Base-by-base conservation (phyloP, 2,113 vertebrate genomes). In the Elachura formosa region DNA sequence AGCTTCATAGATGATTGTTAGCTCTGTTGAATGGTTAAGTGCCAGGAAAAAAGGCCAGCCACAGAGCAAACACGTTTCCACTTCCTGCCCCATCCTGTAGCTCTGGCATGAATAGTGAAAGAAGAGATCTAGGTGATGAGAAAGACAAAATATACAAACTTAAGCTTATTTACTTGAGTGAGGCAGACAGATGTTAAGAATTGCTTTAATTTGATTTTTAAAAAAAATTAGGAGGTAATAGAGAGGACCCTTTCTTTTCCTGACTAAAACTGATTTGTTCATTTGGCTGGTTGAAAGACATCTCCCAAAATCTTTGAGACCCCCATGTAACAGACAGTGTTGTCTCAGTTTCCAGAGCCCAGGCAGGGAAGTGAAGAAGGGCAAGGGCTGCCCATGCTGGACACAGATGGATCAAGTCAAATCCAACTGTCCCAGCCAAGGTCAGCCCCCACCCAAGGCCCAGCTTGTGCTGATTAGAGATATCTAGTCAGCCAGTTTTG, bases 201-300 rank as follows among this genome's bases (percentile, higher is more conserved):
- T 51, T 2, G 0, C 26, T 23, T 72, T 1, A 0, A 15, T 1
- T 72, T 52, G 9, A 52, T 62, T 23, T 3, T 10, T 51, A 14
- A 58, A 79, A 43, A 16, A 73, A 28, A 52, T 13, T 36, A 67
- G 26, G 33, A 82, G 14, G 9, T 29, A 75, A 66, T 6, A 82
- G 34, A 72, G 34, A 86, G 8, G 13, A 73, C 4, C 3, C 0
- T 0, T 41, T 54, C 14, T 75, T 75, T 71, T 58, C 76, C 71
- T 74, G 33, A 48, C 23, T 62, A 58, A 52, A 82, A 69, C 28
- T 33, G 26, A 48, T 77, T 31, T 76, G 11, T 46, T 36, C 5
- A 15, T 64, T 82, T 43, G 29, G 16, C 17, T 54, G 17, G 29
- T 24, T 59, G 69, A 63, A 76, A 63, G 8, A 52, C 13, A 41